Conservation (phyloP, 1,140 invertebrate genomes). For the Apis laboriosa region DNA sequence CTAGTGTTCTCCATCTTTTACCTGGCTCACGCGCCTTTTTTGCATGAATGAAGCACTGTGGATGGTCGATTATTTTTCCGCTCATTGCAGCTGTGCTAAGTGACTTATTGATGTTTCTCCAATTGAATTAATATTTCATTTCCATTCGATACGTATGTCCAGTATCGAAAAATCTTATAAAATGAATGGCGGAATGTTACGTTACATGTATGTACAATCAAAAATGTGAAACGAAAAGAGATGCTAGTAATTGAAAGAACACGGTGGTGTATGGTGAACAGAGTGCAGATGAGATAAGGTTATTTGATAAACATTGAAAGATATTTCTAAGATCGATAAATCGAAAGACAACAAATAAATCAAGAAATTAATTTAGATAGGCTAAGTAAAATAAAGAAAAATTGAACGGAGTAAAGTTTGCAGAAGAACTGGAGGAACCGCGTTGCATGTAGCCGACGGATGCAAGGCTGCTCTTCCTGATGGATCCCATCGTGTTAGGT, state of each 20-base stretch:
- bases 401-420: not conserved
- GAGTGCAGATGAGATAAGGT: not conserved
- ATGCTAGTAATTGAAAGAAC: not conserved
- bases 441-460: slow-evolving; percentile 67
- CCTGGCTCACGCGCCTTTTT: not conserved
- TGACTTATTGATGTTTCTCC: not conserved
- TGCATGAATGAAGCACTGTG: not conserved
- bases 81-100: not conserved
- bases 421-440: slow-evolving; percentile 16
- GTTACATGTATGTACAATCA: not conserved
- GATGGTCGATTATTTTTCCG: not conserved
- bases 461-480: slow-evolving; percentile 60
- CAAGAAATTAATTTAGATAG: too few species aligned
- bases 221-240: slow-evolving; percentile 17
- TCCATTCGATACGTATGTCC: not conserved
- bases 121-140: not conserved
- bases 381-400: not conserved
- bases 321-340: too few species aligned
- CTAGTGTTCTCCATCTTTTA: not conserved
- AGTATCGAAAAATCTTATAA: not conserved
- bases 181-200: too few species aligned
- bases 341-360: not conserved
- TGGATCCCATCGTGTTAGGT: slow-evolving; percentile 78
- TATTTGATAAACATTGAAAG: not conserved
- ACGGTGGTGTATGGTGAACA: slow-evolving; percentile 7